These are phyloP conservation scores for Ophion costatus DNA, from an alignment of 2,888 invertebrate genomes.

Conservation along the genomic window DNA sequence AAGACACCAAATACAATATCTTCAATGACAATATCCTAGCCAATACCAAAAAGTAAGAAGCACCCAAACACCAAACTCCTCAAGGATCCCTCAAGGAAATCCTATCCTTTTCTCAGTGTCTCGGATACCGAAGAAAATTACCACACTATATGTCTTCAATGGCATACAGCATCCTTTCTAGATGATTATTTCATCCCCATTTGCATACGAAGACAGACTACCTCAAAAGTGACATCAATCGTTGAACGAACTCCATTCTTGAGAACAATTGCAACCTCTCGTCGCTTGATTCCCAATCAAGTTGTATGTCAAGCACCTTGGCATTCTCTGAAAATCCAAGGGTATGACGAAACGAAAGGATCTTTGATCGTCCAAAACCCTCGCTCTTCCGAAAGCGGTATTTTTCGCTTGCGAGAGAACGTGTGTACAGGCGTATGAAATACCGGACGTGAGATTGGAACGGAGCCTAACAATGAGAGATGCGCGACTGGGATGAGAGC, in stretches of 20 bases:
- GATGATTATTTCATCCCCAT: background rate
- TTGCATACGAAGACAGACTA: too few species aligned
- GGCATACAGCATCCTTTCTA: background rate
- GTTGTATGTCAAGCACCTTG: background rate
- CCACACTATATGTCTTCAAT: background rate
- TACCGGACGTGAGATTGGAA: conserved; percentile 26
- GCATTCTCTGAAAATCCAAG: background rate
- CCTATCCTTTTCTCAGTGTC: background rate
- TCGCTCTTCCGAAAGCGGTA: conserved; percentile 20
- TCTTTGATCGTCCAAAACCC: background rate
- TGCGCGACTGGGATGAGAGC: conserved; percentile 37
- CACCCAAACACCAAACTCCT: too few species aligned
- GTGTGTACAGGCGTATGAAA: conserved; percentile 32
- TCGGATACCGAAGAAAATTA: background rate
- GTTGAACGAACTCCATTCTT: too few species aligned
- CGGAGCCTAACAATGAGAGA: conserved; percentile 63
- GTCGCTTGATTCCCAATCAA: conserved; percentile 7
- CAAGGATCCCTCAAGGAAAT: background rate
- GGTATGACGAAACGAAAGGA: background rate
- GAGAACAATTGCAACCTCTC: too few species aligned
- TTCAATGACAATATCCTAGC: too few species aligned
- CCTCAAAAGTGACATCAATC: too few species aligned
- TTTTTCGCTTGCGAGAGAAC: conserved; percentile 25
- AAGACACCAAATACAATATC: too few species aligned
- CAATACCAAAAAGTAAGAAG: too few species aligned